Conservation (phyloP, 2,888 invertebrate species). For the Odontocolon sp. region DNA sequence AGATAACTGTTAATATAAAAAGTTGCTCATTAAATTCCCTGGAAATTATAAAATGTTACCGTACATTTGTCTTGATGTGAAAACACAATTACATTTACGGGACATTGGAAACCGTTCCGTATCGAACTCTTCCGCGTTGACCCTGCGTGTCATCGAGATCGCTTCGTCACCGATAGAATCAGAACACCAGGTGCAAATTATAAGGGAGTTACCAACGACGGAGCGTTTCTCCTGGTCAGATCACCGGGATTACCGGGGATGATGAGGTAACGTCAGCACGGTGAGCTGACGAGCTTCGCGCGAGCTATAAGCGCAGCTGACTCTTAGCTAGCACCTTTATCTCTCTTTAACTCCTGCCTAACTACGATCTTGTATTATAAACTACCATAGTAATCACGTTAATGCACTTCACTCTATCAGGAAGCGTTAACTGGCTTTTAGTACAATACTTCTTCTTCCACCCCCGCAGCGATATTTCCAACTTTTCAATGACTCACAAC, state of each 20-base stretch:
- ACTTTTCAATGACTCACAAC: slow-evolving; percentile 65
- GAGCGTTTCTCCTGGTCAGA: slow-evolving; percentile 50
- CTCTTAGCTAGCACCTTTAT: slow-evolving; percentile 14
- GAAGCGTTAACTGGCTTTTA: slow-evolving; percentile 58
- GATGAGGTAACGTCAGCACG: slow-evolving; percentile 29
- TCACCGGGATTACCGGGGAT: too few relatives aligned
- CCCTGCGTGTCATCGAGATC: slow-evolving; percentile 63
- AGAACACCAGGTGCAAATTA: slow-evolving; percentile 79
- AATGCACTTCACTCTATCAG: slow-evolving; percentile 69
- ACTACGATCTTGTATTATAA: background rate
- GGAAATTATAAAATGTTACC: too few relatives aligned
- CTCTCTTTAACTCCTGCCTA: background rate
- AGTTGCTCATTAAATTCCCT: too few relatives aligned
- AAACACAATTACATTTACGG: background rate
- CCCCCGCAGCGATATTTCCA: slow-evolving; percentile 46
- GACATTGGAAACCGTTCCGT: background rate
- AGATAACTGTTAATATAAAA: too few relatives aligned
- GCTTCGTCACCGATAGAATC: slow-evolving; percentile 73
- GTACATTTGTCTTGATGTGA: too few relatives aligned
- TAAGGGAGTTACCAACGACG: slow-evolving; percentile 62
- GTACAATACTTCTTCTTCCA: background rate
- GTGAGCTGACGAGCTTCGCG: slow-evolving; percentile 9
- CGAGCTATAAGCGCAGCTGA: slow-evolving; percentile 32
- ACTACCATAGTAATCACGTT: slow-evolving; percentile 72
- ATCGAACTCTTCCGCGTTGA: background rate